Evolutionary conservation across 2,888 invertebrate genomes (phyloP).

Genomic region (Pseudococcus longispinus): DNA sequence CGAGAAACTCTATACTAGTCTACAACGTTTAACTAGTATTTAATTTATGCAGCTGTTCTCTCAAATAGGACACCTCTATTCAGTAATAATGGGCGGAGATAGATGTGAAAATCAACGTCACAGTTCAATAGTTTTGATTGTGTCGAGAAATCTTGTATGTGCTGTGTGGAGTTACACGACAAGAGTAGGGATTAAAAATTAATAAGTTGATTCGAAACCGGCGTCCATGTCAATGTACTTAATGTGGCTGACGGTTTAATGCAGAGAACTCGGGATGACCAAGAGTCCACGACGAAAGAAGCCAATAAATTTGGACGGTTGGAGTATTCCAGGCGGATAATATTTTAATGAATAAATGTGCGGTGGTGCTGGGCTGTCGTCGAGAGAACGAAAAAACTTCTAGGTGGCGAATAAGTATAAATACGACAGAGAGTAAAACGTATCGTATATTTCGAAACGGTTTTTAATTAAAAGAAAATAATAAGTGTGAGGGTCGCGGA

Average conservation of each 20-base stretch:
- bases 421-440: not conserved
- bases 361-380: not conserved
- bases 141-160: not conserved
- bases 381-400: not conserved
- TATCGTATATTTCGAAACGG: slow-evolving; percentile 46
- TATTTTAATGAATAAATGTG: not conserved
- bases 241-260: not conserved
- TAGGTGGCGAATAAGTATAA: not conserved
- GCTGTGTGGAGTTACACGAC: not conserved
- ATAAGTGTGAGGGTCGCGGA: slow-evolving; percentile 33
- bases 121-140: slow-evolving; percentile 38
- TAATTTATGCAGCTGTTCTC: slow-evolving; percentile 25
- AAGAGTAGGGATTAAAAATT: slow-evolving; percentile 43
- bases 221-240: not conserved
- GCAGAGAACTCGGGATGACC: not conserved
- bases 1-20: not conserved
- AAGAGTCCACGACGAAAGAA: not conserved
- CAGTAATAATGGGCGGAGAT: slow-evolving; percentile 30
- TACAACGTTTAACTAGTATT: not conserved
- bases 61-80: slow-evolving; percentile 38
- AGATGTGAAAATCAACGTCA: slow-evolving; percentile 41
- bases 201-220: not conserved
- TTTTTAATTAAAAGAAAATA: slow-evolving; percentile 54
- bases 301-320: not conserved
- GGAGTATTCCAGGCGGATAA: not conserved